A percentile compares a stretch with the other conserved stretches of the same genome.
These are phyloP conservation scores for Penaeus monodon DNA, from an alignment of 2,888 invertebrate genomes.

Conservation along the genomic window DNA sequence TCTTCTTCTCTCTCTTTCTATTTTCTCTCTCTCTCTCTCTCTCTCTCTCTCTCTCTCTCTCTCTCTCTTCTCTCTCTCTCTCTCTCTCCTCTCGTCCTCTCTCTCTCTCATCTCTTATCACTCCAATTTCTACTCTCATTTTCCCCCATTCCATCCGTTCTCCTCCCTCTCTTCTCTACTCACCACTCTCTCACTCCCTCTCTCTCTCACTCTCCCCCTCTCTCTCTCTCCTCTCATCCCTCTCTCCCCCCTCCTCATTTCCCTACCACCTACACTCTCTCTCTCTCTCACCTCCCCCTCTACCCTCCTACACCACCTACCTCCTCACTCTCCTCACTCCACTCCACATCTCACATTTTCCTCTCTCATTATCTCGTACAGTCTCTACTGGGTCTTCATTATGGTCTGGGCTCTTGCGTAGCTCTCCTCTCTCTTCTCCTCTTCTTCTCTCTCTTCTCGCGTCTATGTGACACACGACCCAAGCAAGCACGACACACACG, in stretches of 20 bases:
- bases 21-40: constrained; percentile 7
- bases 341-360: too few relatives aligned
- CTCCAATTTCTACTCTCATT: too few relatives aligned
- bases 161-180: background rate
- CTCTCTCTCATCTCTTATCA: too few relatives aligned
- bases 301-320: too few relatives aligned
- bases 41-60: constrained; percentile 37
- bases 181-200: background rate
- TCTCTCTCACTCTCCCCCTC: background rate
- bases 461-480: too few relatives aligned
- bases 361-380: accelerated
- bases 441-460: too few relatives aligned
- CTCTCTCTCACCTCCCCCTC: too few relatives aligned
- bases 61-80: constrained; percentile 9
- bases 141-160: background rate
- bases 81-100: background rate
- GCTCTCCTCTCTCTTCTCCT: too few relatives aligned
- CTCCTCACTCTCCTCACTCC: too few relatives aligned
- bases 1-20: background rate
- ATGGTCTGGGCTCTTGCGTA: accelerated
- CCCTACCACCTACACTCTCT: too few relatives aligned
- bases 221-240: background rate
- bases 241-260: background rate
- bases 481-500: too few relatives aligned
- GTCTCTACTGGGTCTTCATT: too few relatives aligned